phyloP scores from a whole-genome alignment of 1,140 invertebrate species.

The Hormaphis cornu region DNA sequence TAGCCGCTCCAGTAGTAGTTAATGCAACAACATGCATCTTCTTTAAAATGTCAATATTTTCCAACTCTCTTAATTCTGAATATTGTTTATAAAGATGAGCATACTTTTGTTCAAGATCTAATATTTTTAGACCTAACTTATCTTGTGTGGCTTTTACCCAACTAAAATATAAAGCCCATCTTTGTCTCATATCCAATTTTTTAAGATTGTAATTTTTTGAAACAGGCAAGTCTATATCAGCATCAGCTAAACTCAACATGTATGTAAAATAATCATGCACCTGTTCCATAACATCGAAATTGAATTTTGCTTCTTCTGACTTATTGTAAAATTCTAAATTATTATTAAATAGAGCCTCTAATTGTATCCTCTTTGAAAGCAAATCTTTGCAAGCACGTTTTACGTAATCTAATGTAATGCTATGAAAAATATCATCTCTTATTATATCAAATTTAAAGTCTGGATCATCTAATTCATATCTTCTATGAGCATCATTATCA shows the following conservation, averaged over 20 bases:
- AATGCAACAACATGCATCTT: slow-evolving; percentile 53
- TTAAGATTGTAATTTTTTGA: not conserved
- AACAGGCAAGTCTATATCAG: not conserved
- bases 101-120: not conserved
- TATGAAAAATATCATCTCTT: not conserved
- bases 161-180: not conserved
- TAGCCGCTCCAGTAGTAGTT: slow-evolving; percentile 68
- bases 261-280: not conserved
- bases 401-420: not conserved
- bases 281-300: not conserved
- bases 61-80: slow-evolving; percentile 9
- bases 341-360: not conserved
- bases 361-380: not conserved
- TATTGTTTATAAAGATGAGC: not conserved
- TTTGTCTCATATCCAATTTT: not conserved
- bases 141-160: not conserved
- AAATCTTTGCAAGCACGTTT: not conserved
- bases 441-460: not conserved
- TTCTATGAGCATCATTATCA: not conserved
- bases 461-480: not conserved
- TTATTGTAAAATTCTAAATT: not conserved
- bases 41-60: slow-evolving; percentile 31
- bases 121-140: slow-evolving; percentile 5
- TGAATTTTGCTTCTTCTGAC: not conserved
- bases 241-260: not conserved